phyloP scores from a whole-genome alignment of 2,888 invertebrate genomes.

The Macrophya annulata region DNA sequence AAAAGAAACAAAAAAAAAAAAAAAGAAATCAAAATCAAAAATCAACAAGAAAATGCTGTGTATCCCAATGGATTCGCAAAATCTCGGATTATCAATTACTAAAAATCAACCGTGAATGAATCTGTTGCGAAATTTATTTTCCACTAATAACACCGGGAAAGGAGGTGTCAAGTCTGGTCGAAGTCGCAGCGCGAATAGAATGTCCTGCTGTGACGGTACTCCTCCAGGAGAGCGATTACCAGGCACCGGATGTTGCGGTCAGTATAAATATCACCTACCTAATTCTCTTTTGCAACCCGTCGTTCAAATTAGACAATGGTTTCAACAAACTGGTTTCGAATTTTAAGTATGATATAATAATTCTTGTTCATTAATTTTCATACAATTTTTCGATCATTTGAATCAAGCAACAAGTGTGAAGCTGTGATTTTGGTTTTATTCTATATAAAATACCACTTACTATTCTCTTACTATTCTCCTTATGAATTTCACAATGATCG shows the following conservation, averaged over 20 bases:
- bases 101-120: slow-evolving; percentile 55
- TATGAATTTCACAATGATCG: background rate
- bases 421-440: background rate
- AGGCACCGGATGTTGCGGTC: slow-evolving; percentile 68
- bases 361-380: background rate
- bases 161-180: slow-evolving; percentile 39
- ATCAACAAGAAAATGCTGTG: slow-evolving; percentile 30
- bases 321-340: background rate
- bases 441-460: background rate
- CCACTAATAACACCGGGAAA: slow-evolving; percentile 33
- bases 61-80: slow-evolving; percentile 46
- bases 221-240: slow-evolving; percentile 60
- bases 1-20: background rate
- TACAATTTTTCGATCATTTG: background rate
- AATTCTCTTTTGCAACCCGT: background rate
- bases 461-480: background rate
- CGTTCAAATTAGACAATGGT: too few relatives aligned
- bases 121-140: slow-evolving; percentile 50
- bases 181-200: slow-evolving; percentile 55
- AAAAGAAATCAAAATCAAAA: background rate
- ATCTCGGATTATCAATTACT: slow-evolving; percentile 29
- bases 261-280: slow-evolving; percentile 54
- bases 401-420: background rate
- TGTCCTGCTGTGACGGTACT: slow-evolving; percentile 67
- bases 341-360: background rate